Base-by-base conservation (phyloP, 2,888 invertebrate genomes). In the Nineta flava region DNA sequence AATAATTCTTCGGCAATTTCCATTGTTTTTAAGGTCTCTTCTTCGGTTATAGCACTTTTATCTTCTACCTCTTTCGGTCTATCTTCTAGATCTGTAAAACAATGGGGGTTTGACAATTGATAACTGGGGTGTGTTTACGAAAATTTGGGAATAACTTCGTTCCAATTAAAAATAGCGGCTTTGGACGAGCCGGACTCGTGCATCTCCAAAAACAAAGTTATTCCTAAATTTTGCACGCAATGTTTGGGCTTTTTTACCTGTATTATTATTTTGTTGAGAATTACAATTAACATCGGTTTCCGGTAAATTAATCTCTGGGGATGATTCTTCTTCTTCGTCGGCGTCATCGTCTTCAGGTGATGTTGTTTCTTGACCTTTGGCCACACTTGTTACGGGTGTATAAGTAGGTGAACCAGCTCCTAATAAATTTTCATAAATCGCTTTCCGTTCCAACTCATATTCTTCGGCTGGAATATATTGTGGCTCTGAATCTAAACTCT, bases 381-480 rank as follows among this genome's bases (percentile, higher is more conserved):
- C 26, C 4, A 26, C 26, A 26, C 6, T 6, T 26, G 26, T 5
- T 26, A 26, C 7, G 4, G 26, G 7, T n/a, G 40, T 52, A 51
- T 53, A 48, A 47, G 54, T 53, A 16, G 63, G 62, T 13, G 61
- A 60, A 51, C 59, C 62, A 15, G 65, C 62, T 49, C 63, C 62
- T 21, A 68, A 55, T 47, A 68, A 57, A 56, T 65, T 67, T 53
- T 65, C 68, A 53, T 68, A 68, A 59, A 68, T 61, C 3, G 68
- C 68, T 53, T 61, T 65, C 2, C 68, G 60, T 57, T 69, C 69
- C 35, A 67, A 55, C 55, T 68, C 68, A 55, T 67, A 68, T 53
- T 68, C 67, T 55, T 69, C 68, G 1, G 67, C 67, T 2, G 68
- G 68, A 19, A 68, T 67, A 57, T 68, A 68, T 54, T 68, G 65